Base-by-base conservation (phyloP, 1,140 invertebrate genomes). In the Drosophila ficusphila region DNA sequence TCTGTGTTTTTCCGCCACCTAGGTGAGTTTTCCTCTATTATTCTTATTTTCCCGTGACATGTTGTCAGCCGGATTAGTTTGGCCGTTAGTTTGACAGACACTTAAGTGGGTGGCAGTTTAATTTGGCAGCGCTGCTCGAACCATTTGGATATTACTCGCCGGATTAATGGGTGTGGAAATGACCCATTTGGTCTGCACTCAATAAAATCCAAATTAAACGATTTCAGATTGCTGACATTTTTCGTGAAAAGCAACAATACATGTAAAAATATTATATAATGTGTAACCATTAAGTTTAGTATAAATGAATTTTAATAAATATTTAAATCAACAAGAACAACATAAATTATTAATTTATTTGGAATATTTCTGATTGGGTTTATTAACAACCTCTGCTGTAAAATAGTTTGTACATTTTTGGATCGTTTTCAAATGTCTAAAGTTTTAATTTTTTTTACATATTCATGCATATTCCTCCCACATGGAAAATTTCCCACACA, bases 31-130 rank as follows among this genome's bases (percentile, higher is more conserved):
- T 11, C 14, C 27, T 4, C 16, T 48, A 38, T 71, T 58, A 71
- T 46, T 44, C 19, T 53, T 49, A 41, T 27, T 61, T 57, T 57
- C 18, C 21, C 23, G 19, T 62, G 68, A 73, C 69, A 73, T 16
- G 47, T 62, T 73, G 69, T 61, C 69, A 71, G 56, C 33, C 46
- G 69, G 69, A 73, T 73, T 73, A 73, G 69, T 61, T 52, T 31
- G 68, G 39, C 69, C 68, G 69, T 73, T 73, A 53, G 69, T 53
- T 72, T 73, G 69, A 73, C 69, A 72, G 38, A 47, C 16, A 33
- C 33, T 44, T 41, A 39, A 51, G 38, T 61, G 36, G 67, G 67
- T 49, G 46, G 31, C 54, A 72, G 52, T 72, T 48, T 72, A 72
- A 72, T 72, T 72, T 61, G 39, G 67, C 56, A 16, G 46, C 23